These are phyloP conservation scores for Scylla paramamosain DNA, from an alignment of 1,140 invertebrate genomes.

Conservation along the genomic window DNA sequence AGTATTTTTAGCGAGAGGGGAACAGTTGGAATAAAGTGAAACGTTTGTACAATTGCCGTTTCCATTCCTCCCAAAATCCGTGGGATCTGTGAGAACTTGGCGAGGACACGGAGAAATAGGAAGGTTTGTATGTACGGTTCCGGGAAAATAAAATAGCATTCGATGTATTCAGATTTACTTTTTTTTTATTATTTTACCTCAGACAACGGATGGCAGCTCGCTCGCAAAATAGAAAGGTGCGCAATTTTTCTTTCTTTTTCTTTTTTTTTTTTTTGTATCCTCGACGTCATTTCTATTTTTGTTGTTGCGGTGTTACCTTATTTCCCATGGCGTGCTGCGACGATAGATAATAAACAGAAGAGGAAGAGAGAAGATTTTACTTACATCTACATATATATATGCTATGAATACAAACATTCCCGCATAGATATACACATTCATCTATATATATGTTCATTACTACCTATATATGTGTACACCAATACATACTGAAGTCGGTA, in stretches of 20 bases:
- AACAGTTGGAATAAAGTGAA: neutral
- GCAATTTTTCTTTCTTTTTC: neutral
- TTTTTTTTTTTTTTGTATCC: neutral
- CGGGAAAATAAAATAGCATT: neutral
- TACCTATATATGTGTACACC: too few species aligned
- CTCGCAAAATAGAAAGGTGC: neutral
- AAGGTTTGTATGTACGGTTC: neutral
- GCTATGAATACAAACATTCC: too few species aligned
- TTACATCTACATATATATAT: too few species aligned
- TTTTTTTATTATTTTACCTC: constrained; percentile 14
- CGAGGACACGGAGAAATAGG: neutral
- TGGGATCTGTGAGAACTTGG: neutral
- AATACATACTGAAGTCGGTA: too few species aligned
- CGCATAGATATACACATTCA: too few species aligned
- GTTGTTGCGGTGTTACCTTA: neutral
- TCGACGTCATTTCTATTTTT: neutral
- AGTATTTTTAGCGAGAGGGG: neutral
- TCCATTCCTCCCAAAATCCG: neutral
- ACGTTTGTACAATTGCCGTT: neutral
- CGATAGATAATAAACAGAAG: too few species aligned
- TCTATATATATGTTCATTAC: too few species aligned
- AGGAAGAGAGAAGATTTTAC: too few species aligned
- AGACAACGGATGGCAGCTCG: neutral
- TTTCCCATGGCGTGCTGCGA: neutral
- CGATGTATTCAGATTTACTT: neutral